Evolutionary conservation across 2,113 vertebrate genomes (phyloP).

Genomic region (Elanus axillaris): DNA sequence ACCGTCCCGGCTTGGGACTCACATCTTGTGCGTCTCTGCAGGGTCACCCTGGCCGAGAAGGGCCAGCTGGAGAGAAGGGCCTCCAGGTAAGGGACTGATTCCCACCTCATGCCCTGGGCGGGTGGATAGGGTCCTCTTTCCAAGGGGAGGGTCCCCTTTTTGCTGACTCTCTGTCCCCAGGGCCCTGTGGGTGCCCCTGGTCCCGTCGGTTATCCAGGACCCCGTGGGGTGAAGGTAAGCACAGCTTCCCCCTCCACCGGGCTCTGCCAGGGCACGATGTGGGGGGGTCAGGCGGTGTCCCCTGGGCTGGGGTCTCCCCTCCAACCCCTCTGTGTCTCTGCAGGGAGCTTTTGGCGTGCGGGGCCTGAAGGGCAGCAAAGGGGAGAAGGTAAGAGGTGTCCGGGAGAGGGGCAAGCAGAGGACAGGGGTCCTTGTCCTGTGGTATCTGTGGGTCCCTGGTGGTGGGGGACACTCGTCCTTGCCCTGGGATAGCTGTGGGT

Average conservation of each 20-base stretch:
- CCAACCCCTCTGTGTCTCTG: neutral
- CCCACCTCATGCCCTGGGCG: rapidly evolving
- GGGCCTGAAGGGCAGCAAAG: constrained; percentile 89
- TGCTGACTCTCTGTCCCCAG: constrained; percentile 48
- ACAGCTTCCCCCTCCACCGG: rapidly evolving
- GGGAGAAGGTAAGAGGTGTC: constrained; percentile 79
- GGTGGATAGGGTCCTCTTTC: neutral
- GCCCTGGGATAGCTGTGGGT: neutral
- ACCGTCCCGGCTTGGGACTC: neutral
- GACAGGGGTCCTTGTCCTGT: no score
- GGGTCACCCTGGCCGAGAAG: constrained; percentile 93
- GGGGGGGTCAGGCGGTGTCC: neutral
- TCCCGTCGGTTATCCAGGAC: constrained; percentile 85
- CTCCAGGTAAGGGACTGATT: constrained; percentile 72
- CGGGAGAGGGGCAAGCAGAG: neutral
- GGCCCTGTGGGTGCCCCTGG: constrained; percentile 80
- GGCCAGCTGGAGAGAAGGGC: constrained; percentile 88
- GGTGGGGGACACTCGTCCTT: neutral
- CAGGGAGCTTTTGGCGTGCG: constrained; percentile 88
- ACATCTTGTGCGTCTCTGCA: constrained; percentile 19
- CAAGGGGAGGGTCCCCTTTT: no score
- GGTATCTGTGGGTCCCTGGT: neutral
- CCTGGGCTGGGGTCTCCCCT: neutral
- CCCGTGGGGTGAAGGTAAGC: constrained; percentile 88
- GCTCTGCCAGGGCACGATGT: rapidly evolving